Conservation (phyloP, 2,113 vertebrate genomes). For the Podilymbus podiceps region DNA sequence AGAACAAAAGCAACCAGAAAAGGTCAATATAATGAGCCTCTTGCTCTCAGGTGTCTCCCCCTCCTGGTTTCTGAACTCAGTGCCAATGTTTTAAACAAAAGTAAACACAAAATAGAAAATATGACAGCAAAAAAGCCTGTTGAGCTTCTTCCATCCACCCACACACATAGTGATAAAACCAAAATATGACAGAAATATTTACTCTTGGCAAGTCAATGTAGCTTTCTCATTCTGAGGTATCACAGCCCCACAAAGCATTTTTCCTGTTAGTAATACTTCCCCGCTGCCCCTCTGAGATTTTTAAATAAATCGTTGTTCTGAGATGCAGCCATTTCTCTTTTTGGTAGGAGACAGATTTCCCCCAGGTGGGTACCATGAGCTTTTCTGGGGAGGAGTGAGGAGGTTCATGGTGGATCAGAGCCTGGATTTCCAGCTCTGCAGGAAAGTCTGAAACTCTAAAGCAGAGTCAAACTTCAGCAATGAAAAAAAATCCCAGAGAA, state of each 20-base stretch:
- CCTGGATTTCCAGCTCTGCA: not conserved
- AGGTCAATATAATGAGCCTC: not conserved
- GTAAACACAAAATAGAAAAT: constrained; percentile 30
- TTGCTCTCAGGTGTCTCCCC: constrained; percentile 28
- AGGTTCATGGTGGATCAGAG: not conserved
- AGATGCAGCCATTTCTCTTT: not conserved
- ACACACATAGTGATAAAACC: constrained; percentile 38
- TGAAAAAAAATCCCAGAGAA: not conserved
- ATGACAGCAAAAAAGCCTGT: constrained; percentile 16
- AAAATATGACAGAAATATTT: constrained; percentile 67
- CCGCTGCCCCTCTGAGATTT: not conserved
- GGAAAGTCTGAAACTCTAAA: not conserved
- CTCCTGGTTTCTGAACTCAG: constrained; percentile 44
- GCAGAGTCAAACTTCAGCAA: not conserved
- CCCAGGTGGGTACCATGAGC: not conserved
- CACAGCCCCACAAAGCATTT: constrained; percentile 20
- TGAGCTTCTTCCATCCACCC: constrained; percentile 35
- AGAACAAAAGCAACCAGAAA: constrained; percentile 17
- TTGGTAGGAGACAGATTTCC: not conserved
- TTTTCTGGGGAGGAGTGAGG: not conserved
- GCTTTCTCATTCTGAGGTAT: constrained; percentile 45
- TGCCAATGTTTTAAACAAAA: constrained; percentile 47
- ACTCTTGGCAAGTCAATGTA: constrained; percentile 35
- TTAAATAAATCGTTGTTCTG: not conserved
- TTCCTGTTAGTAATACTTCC: not conserved